Percentiles rank a stretch among this genome's conserved stretches.
Conservation (phyloP, 2,797 vertebrate genomes). For the Nothura maculosa region DNA sequence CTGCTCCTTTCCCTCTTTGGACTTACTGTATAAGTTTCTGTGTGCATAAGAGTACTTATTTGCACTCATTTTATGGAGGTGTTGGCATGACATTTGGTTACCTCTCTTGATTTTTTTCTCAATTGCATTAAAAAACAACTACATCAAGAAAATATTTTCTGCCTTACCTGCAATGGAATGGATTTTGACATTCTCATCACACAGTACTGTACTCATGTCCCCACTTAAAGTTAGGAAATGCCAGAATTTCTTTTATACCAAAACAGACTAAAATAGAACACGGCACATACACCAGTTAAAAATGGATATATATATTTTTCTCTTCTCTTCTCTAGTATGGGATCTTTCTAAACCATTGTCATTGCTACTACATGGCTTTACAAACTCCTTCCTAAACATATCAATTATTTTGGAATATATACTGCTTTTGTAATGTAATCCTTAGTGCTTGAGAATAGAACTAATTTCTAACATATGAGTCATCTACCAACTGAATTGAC, state of each 20-base stretch:
- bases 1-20: not conserved
- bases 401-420: not conserved
- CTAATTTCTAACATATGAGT: not conserved
- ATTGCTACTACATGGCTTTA: not conserved
- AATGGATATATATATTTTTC: not conserved
- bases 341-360: not conserved
- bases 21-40: not conserved
- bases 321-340: not conserved
- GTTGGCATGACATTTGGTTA: not conserved
- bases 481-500: not conserved
- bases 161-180: fast-evolving
- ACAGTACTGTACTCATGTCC: not conserved
- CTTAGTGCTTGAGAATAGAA: not conserved
- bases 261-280: not conserved
- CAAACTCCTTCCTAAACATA: not conserved
- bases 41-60: not conserved
- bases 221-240: not conserved
- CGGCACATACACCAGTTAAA: not conserved
- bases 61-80: not conserved
- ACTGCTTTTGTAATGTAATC: not conserved
- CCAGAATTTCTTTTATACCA: not conserved
- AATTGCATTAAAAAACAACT: not conserved
- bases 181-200: not conserved
- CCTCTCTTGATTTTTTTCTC: not conserved
- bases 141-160: not conserved